Evolutionary conservation across 2,113 vertebrate species (phyloP).

Genomic region (Prolemur simus): DNA sequence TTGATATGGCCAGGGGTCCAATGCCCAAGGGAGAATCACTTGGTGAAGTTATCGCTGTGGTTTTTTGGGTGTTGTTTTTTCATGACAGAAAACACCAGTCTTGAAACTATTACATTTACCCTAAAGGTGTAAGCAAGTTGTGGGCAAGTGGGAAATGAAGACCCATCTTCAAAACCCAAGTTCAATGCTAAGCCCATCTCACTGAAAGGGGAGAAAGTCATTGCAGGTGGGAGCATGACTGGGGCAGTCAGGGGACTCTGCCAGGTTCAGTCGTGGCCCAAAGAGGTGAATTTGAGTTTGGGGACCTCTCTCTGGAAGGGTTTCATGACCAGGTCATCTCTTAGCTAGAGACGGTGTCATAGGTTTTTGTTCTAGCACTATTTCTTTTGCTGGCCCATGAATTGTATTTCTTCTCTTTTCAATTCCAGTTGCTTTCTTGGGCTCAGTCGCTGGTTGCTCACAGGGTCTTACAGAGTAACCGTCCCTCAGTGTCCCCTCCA

Average conservation of each 20-base stretch:
- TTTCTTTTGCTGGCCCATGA: not conserved
- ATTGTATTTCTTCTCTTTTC: not conserved
- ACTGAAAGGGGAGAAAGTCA: not conserved
- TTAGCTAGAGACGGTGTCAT: not conserved
- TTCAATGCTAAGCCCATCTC: not conserved
- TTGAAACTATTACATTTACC: not conserved
- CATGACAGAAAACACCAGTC: not conserved
- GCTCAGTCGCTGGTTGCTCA: not conserved
- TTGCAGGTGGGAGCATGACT: not conserved
- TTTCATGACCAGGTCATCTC: not conserved
- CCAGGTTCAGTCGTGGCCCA: fast-evolving
- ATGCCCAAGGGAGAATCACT: not conserved
- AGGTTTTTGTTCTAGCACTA: not conserved
- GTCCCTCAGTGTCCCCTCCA: fast-evolving
- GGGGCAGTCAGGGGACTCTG: fast-evolving
- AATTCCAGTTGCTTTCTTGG: not conserved
- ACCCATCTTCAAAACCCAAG: not conserved
- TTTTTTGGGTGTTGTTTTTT: not conserved
- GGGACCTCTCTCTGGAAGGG: not conserved
- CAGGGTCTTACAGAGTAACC: not conserved
- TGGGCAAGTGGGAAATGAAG: not conserved
- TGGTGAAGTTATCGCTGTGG: not conserved
- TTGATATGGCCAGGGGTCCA: not conserved
- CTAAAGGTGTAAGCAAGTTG: not conserved
- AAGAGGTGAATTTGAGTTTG: not conserved